Base-by-base conservation (phyloP, 2,797 vertebrate genomes). In the Rhabdophis nuchalis region DNA sequence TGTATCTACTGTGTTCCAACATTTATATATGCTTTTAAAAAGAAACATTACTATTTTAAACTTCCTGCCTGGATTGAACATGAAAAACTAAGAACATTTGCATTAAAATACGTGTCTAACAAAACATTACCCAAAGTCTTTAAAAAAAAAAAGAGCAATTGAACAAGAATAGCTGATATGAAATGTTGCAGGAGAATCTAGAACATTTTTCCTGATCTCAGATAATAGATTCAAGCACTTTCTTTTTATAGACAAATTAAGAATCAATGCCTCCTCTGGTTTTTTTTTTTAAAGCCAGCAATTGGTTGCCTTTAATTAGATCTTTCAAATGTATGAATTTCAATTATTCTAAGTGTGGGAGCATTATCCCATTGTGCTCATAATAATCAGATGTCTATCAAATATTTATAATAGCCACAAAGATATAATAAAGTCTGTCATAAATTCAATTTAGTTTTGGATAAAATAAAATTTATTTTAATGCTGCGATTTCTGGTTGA, bases 351-450 rank as follows among this genome's bases (percentile, higher is more conserved):
- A 86, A 93, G 11, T 57, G 5, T 0, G 89, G 88, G 1, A 77
- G 2, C 14, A 52, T 89, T 93, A 93, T 86, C 86, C 89, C 88
- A 93, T 27, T 3, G 50, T 9, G 29, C 85, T 94, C 93, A 5
- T 8, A 92, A 92, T 18, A 89, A 92, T 64, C 93, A 93, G 61
- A 27, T 1, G 72, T 46, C 32, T n/a, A 68, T 91, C 82, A 93
- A 92, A 91, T 41, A 1, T 91, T 92, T 93, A 93, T 93, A 3
- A 92, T 93, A 85, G 54, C 3, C 18, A 50, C 85, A 29, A 94
- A 90, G 64, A 0, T 13, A 94, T 58, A 7, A 54, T 91, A 2
- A 89, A 92, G 85, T n/a, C 0, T 0, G 53, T 2, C 46, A 61
- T 94, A 92, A 95, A 93, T 50, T 54, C 18, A 93, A 23, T 25